phyloP scores from a whole-genome alignment of 2,113 vertebrate genomes.

The Hippoglossus stenolepis region DNA sequence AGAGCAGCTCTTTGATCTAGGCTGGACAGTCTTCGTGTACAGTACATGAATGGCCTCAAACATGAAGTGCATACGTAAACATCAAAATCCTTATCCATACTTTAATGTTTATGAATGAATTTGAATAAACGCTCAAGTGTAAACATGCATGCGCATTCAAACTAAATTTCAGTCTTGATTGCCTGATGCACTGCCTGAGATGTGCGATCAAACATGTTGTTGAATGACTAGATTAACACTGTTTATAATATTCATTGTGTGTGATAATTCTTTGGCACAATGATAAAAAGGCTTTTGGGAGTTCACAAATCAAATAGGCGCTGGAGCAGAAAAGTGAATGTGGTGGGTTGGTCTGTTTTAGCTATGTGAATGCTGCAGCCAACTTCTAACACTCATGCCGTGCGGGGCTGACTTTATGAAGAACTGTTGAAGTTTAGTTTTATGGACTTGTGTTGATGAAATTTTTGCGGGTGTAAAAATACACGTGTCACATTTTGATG shows the following conservation, averaged over 20 bases:
- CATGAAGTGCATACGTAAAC: neutral
- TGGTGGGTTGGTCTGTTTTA: slow-evolving; percentile 27
- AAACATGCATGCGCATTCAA: neutral
- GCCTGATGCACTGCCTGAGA: neutral
- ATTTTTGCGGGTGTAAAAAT: neutral
- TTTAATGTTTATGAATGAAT: slow-evolving; percentile 13
- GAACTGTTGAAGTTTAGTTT: slow-evolving; percentile 24
- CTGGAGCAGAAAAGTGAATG: slow-evolving; percentile 40
- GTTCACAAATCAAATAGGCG: slow-evolving; percentile 15
- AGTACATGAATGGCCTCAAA: slow-evolving; percentile 21
- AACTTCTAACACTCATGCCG: slow-evolving; percentile 16
- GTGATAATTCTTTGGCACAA: slow-evolving; percentile 34
- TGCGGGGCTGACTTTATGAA: slow-evolving; percentile 11
- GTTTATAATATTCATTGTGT: slow-evolving; percentile 4
- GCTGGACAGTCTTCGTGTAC: slow-evolving; percentile 2
- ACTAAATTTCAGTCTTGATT: neutral
- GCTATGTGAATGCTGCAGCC: slow-evolving; percentile 10
- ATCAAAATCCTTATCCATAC: slow-evolving; percentile 8
- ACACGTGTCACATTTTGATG: neutral
- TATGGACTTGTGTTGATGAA: neutral
- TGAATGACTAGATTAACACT: slow-evolving; percentile 24
- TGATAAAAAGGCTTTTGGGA: slow-evolving; percentile 14
- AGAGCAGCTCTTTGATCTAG: slow-evolving; percentile 64
- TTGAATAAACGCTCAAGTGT: slow-evolving; percentile 10
- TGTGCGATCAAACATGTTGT: slow-evolving; percentile 4